Base-by-base conservation (phyloP, 2,113 vertebrate species). In the Halichoerus grypus region DNA sequence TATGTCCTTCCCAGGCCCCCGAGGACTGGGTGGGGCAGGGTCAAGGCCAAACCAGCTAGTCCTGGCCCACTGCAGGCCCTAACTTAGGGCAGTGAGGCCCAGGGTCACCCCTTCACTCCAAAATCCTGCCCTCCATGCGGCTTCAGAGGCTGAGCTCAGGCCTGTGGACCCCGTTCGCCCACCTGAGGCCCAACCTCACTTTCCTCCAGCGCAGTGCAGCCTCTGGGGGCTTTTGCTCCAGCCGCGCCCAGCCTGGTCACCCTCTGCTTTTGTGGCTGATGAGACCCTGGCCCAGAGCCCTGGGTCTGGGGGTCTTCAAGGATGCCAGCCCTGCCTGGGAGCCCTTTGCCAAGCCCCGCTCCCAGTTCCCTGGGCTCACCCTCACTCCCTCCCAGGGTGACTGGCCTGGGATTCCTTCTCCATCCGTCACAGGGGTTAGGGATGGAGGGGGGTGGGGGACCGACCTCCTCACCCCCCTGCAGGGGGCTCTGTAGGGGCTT, bases 191-290 rank as follows among this genome's bases (percentile, higher is more conserved):
- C 18, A 26, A 31, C 72, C 61, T 92, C 19, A 9, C 24, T 36
- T 19, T 19, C 4, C n/a, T 42, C 8, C 4, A 21, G 16, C 28
- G 4, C 4, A 0, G 1, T 16, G 28, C 26, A n/a, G 19, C 33
- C 72, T 28, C 72, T 4, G 11, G 1, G 61, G 61, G 61, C 8
- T 26, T 24, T 42, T n/a, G 72, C 42, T 71, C 19, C 22, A 1
- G 31, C 8, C 9, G 0, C 1, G 10, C 42, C 87, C 10, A 1
- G 42, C n/a, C 39, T 9, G 11, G 14, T 31, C 53, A 1, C 72
- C 28, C 79, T 49, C 31, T 42, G 26, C 31, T 46, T 9, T 3
- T 71, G 4, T 15, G 39, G 53, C 72, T 3, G 5, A 19, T 15
- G 63, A n/a, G 31, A 69, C 42, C 82, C 94, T 19, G 18, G 49